Evolutionary conservation across 64 coral and sea anemone genomes (phyloP).

Genomic region (Acropora tenuis): DNA sequence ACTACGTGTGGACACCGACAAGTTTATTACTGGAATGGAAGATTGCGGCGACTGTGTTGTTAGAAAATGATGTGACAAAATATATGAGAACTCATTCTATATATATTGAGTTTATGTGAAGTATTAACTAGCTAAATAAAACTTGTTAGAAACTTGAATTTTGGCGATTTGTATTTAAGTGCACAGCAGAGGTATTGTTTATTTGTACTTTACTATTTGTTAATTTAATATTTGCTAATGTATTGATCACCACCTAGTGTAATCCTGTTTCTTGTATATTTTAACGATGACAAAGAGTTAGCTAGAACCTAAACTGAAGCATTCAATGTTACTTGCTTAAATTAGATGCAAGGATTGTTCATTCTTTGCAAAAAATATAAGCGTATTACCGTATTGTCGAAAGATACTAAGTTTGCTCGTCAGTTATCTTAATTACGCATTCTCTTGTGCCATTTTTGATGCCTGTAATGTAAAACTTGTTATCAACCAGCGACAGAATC

Average conservation of each 20-base stretch:
- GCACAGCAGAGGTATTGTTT: not conserved
- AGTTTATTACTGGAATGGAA: constrained; percentile 15
- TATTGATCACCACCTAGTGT: too few species aligned
- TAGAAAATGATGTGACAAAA: not conserved
- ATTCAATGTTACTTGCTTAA: too few species aligned
- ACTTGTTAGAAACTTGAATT: not conserved
- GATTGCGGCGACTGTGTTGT: constrained; percentile 42
- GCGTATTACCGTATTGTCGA: not conserved
- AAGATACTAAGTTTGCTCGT: not conserved
- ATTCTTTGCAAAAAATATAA: too few species aligned
- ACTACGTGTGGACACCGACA: not conserved
- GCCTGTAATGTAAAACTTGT: constrained; percentile 18
- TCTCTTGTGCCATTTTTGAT: constrained; percentile 16
- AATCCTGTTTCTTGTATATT: too few species aligned
- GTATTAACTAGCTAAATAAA: not conserved
- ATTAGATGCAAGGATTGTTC: too few species aligned
- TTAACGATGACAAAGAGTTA: too few species aligned
- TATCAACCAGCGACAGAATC: not conserved
- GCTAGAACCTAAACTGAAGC: too few species aligned
- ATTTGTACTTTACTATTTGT: too few species aligned
- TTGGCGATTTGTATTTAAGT: not conserved
- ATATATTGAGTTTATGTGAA: not conserved
- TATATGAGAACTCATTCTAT: too few species aligned
- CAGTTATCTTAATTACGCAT: constrained; percentile 20
- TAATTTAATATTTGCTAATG: not conserved